phyloP scores from a whole-genome alignment of 2,797 vertebrate species.

The Notoglanidium macrostoma region DNA sequence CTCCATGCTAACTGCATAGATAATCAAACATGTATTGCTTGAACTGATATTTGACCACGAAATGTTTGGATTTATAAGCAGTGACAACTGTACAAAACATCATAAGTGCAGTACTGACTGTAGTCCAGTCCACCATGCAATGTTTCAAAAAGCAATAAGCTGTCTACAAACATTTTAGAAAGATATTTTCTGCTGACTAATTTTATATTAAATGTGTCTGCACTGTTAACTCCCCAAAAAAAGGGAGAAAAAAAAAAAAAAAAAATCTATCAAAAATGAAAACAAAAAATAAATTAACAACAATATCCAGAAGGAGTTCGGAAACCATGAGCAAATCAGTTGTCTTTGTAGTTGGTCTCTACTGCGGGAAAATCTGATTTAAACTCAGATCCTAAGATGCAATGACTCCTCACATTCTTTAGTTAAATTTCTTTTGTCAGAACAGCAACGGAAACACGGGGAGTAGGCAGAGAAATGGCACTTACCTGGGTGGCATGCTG shows the following conservation, averaged over 20 bases:
- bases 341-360: not conserved
- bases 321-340: not conserved
- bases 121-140: not conserved
- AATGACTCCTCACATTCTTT: not conserved
- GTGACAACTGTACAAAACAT: not conserved
- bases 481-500: conserved; percentile 80
- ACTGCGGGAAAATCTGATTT: not conserved
- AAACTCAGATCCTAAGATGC: not conserved
- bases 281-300: not conserved
- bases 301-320: not conserved
- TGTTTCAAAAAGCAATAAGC: not conserved
- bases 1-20: not conserved
- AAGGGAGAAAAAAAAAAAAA: too few species aligned
- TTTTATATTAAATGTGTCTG: not conserved
- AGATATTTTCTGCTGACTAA: not conserved
- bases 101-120: not conserved
- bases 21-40: not conserved
- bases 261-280: not conserved
- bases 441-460: not conserved
- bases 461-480: not conserved
- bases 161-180: not conserved
- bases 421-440: not conserved
- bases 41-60: too few species aligned
- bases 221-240: not conserved
- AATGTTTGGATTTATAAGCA: not conserved